Base-by-base conservation (phyloP, 2,888 invertebrate species). In the Chymomyza procnemis region DNA sequence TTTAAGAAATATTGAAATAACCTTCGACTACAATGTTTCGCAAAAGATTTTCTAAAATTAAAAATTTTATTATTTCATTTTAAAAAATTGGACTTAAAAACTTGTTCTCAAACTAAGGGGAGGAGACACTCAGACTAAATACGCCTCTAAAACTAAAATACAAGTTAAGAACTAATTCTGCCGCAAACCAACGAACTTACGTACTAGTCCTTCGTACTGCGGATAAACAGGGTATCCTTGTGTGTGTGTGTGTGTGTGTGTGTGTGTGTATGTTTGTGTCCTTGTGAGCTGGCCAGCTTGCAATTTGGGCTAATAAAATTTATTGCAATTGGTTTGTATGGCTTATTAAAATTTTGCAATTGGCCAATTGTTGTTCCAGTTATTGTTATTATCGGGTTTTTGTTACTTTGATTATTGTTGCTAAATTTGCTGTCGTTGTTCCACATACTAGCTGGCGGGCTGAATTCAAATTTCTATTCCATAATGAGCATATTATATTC, bases 311-410 rank as follows among this genome's bases (percentile, higher is more conserved):
- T 52, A 52, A 61, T 66, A 18, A 60, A 70, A 68, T 72, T 62
- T 50, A 68, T 68, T 50, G 52, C 73, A 64, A 60, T 69, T 64
- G 65, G 55, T 65, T 56, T 63, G 41, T 22, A 41, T 56, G 5
- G 52, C 52, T 59, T 68, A 73, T 74, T 69, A 60, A 69, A 74
- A 74, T 66, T 74, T 66, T 18, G 21, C 18, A 54, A 54, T 54
- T 50, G 16, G 50, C 50, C 50, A 50, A 50, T 18, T 18, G 16
- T 50, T 16, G 50, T 19, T 41, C 34, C 12, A 12, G 34, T 41
- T 50, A 19, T 50, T 50, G 50, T n/a, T 50, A 19, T 50, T 50
- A 50, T 41, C 34, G 34, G 34, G 34, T 41, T 41, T 41, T 41
- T 41, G 34, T 41, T 41, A 12, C 34, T 41, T 14, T 19, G 16